Base-by-base conservation (phyloP, 2,113 vertebrate species). In the Amphiprion percula region DNA sequence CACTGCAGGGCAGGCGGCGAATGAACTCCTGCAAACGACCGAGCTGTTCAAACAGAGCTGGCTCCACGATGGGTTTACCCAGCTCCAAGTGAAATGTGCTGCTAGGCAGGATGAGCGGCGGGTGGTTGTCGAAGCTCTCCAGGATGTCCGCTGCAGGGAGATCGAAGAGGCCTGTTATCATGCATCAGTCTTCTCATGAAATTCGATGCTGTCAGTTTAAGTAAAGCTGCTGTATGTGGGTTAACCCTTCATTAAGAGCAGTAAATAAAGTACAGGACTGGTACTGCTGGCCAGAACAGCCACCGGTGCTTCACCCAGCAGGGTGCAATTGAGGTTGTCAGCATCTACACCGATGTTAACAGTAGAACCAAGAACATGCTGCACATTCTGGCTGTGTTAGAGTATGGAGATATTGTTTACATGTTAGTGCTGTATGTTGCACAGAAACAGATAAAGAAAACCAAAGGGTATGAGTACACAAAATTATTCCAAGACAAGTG, bases 61-160 rank as follows among this genome's bases (percentile, higher is more conserved):
- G 82, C 14, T 95, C 94, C 60, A 64, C 55, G 4, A 92, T 54
- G 50, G 94, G 73, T 53, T 92, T 89, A 2, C 86, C 91, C 9
- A 94, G 91, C 83, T 94, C 94, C 85, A 95, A 85, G 73, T 95
- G 89, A 68, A 96, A 96, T 0, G 54, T 69, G 70, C 49, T 88
- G 87, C 72, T 88, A 41, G 95, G 95, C 78, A 95, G 92, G 83
- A 95, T 91, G 77, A 96, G 94, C 5, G 95, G 95, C 39, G 95
- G 95, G 82, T 96, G 95, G 77, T 77, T 90, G 81, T 96, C 94
- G 21, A 95, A 95, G 63, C 91, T 94, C 87, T 95, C 91, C 88
- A 96, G 85, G 89, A 96, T 93, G 76, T 95, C 92, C 4, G 86
- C 95, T 95, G 74, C 23, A 26, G 10, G 26, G 39, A 63, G 15